Evolutionary conservation across 2,797 vertebrate genomes (phyloP).

Genomic region (Fratercula arctica): DNA sequence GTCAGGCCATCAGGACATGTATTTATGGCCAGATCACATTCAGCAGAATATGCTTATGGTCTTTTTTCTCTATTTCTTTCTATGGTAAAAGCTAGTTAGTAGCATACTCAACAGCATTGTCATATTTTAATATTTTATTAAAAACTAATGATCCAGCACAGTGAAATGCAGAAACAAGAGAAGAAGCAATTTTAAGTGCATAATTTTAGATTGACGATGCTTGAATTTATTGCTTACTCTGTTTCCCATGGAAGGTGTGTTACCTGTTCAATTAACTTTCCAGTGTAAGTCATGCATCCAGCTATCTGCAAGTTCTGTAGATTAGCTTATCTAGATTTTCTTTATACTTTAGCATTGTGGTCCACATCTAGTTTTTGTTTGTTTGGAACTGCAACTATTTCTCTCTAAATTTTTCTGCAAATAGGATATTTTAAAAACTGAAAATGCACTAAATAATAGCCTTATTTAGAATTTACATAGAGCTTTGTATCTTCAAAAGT

Average conservation of each 20-base stretch:
- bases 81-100: background rate
- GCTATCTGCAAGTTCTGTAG: background rate
- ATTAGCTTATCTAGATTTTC: background rate
- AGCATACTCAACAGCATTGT: background rate
- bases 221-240: conserved; percentile 13
- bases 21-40: background rate
- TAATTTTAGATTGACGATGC: conserved; percentile 15
- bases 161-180: background rate
- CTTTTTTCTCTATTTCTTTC: background rate
- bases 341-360: background rate
- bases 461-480: background rate
- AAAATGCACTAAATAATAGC: background rate
- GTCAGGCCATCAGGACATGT: background rate
- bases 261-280: background rate
- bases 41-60: background rate
- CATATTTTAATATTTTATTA: conserved; percentile 56
- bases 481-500: background rate
- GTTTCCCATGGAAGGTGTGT: background rate
- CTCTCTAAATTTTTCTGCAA: background rate
- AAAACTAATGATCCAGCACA: conserved; percentile 28
- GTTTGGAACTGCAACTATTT: background rate
- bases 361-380: background rate
- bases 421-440: background rate
- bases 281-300: background rate
- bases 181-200: background rate